These are phyloP conservation scores for Eilema griseolum DNA, from an alignment of 2,888 invertebrate genomes.

Conservation along the genomic window DNA sequence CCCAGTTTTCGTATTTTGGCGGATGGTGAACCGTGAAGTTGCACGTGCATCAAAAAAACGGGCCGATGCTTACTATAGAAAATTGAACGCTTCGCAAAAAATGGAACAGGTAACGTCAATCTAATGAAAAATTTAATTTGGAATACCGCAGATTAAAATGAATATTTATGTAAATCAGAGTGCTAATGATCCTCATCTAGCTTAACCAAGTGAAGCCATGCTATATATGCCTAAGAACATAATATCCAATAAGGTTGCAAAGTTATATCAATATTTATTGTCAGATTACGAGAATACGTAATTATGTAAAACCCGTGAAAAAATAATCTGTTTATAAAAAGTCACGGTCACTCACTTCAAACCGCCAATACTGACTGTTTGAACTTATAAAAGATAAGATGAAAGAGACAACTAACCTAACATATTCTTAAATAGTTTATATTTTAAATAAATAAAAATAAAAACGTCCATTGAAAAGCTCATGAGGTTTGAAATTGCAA, in stretches of 20 bases:
- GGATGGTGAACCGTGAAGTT: conserved; percentile 85
- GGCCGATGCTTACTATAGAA: conserved; percentile 80
- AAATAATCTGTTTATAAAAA: background rate
- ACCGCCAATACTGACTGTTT: background rate
- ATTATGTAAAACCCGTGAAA: background rate
- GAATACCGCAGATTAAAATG: background rate
- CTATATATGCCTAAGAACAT: no score
- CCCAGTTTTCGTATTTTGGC: conserved; percentile 90
- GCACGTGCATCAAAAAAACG: conserved; percentile 80
- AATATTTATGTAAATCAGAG: no score
- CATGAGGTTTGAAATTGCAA: background rate
- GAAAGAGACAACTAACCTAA: no score
- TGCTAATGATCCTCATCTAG: background rate
- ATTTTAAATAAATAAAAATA: no score
- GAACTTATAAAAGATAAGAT: no score
- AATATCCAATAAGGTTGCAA: background rate
- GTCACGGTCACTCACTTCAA: background rate
- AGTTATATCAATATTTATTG: background rate
- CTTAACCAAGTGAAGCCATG: background rate
- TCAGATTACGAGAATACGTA: background rate
- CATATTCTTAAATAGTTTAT: no score
- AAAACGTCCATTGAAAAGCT: no score
- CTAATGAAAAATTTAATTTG: background rate
- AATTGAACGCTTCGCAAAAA: conserved; percentile 75
- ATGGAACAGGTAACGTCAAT: conserved; percentile 64